A percentile compares a stretch with the other conserved stretches of the same genome.
Conservation (phyloP, 2,113 vertebrate genomes). For the Clarias magur region DNA sequence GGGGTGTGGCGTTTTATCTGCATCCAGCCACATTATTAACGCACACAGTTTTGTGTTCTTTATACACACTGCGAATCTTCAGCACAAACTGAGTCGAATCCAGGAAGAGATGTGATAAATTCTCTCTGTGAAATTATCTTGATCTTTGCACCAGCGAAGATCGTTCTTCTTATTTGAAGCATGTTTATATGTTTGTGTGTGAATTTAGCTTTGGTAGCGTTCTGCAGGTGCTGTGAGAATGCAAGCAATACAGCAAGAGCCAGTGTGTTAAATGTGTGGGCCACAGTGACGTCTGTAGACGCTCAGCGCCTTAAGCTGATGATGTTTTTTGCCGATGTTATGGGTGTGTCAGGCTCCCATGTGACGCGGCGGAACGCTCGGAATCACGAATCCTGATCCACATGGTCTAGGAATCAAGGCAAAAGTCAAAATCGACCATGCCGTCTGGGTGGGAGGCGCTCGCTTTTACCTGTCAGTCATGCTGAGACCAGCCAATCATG, state of each 20-base stretch:
- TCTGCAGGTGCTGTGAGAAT: neutral
- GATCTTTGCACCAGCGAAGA: neutral
- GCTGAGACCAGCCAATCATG: neutral
- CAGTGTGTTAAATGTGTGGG: neutral
- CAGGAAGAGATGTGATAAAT: constrained; percentile 49
- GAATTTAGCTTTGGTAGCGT: neutral
- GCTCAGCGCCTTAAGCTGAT: neutral
- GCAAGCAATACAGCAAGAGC: neutral
- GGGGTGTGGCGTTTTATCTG: neutral
- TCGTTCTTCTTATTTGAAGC: too few relatives aligned
- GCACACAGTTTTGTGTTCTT: neutral
- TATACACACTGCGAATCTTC: neutral
- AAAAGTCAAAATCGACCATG: neutral
- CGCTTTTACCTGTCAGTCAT: neutral
- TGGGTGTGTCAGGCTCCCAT: neutral
- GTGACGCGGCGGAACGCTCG: neutral
- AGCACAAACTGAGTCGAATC: neutral
- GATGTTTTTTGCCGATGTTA: neutral
- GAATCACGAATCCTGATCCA: neutral
- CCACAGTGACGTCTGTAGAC: neutral
- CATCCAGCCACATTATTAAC: neutral
- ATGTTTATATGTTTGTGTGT: neutral
- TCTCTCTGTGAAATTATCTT: neutral
- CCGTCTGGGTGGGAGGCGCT: neutral
- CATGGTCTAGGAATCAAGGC: neutral